Conservation (phyloP, 2,113 vertebrate species). For the Pteropus alecto region DNA sequence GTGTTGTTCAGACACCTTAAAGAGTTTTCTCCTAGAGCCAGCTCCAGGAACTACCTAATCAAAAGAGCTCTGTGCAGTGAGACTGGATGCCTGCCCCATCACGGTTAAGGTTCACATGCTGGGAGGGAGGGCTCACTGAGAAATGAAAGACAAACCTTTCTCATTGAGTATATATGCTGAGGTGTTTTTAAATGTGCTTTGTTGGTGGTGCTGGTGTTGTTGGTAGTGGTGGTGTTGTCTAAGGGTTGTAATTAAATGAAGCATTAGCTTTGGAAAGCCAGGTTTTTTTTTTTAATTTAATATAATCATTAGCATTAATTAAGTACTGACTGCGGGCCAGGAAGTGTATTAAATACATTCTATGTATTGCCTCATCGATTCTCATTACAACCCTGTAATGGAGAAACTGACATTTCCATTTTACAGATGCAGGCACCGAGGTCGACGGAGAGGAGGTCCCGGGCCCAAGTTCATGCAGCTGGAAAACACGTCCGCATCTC, state of each 20-base stretch:
- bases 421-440: constrained; percentile 9
- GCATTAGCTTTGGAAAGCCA: constrained; percentile 1
- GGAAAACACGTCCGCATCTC: background rate
- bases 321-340: background rate
- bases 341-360: background rate
- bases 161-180: background rate
- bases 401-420: background rate
- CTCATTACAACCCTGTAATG: background rate
- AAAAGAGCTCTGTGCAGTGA: background rate
- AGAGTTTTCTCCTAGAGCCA: background rate
- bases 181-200: background rate
- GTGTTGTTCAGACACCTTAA: background rate
- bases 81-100: background rate
- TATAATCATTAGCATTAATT: background rate
- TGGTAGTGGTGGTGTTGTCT: background rate
- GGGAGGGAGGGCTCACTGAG: background rate
- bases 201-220: background rate
- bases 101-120: background rate
- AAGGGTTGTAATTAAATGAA: constrained; percentile 29
- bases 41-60: background rate
- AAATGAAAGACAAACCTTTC: constrained; percentile 35
- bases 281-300: background rate
- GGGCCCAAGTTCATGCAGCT: background rate
- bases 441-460: background rate
- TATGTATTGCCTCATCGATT: background rate